phyloP scores from a whole-genome alignment of 1,140 invertebrate species.

The Himalopsyche phryganea region DNA sequence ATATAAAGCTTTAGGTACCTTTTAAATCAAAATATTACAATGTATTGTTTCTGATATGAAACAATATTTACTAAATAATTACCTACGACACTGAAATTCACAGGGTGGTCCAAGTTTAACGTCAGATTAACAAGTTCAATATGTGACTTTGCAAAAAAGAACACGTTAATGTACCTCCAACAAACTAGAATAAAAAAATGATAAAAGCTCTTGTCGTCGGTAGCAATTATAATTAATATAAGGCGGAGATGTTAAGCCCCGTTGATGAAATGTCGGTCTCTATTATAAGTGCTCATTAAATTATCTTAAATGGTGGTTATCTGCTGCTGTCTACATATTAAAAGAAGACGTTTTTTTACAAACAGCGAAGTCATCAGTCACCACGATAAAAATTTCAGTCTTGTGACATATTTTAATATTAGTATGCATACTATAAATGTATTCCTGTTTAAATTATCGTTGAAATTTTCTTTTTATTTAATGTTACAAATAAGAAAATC shows the following conservation, averaged over 20 bases:
- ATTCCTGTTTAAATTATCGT: too few species aligned
- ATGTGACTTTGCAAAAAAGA: conserved; percentile 30
- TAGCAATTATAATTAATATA: conserved; percentile 25
- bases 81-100: conserved; percentile 5
- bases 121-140: conserved; percentile 27
- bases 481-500: too few species aligned
- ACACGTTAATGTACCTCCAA: background rate
- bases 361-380: too few species aligned
- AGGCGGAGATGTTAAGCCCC: conserved; percentile 1
- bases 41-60: too few species aligned
- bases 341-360: too few species aligned
- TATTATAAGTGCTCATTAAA: conserved; percentile 29
- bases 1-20: too few species aligned
- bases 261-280: conserved; percentile 21
- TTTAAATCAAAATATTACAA: too few species aligned
- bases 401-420: too few species aligned
- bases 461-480: too few species aligned
- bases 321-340: conserved; percentile 10
- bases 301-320: conserved; percentile 29
- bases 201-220: conserved; percentile 13
- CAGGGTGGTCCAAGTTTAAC: conserved; percentile 25
- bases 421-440: too few species aligned
- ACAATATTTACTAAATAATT: too few species aligned
- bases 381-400: too few species aligned
- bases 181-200: conserved; percentile 11